Percentiles rank a stretch among this genome's conserved stretches.
Evolutionary conservation across 2,113 vertebrate species (phyloP).

Genomic region (Galemys pyrenaicus): DNA sequence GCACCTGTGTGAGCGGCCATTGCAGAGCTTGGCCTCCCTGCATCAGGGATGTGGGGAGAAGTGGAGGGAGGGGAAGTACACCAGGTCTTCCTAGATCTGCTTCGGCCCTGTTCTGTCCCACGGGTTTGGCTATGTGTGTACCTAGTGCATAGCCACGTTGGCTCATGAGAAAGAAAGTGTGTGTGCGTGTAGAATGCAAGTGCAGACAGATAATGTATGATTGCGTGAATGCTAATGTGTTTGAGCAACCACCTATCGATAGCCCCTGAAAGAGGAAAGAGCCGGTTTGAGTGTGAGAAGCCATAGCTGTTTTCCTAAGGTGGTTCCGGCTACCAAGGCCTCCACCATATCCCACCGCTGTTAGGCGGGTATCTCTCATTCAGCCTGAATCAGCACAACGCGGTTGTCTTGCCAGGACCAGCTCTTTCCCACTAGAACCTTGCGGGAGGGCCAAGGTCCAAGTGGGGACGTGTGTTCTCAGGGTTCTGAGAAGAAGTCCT

Average conservation of each 20-base stretch:
- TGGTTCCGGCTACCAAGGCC: not conserved
- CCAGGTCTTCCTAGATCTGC: not conserved
- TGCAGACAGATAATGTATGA: not conserved
- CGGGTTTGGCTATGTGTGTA: not conserved
- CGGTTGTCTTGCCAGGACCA: not conserved
- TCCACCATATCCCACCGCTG: not conserved
- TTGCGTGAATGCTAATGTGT: not conserved
- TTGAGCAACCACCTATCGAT: not conserved
- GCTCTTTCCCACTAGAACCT: not conserved
- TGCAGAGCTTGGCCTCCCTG: not conserved
- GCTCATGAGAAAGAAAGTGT: not conserved
- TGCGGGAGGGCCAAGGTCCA: not conserved
- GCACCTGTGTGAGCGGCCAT: not conserved
- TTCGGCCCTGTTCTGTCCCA: not conserved
- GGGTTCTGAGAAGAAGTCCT: not conserved
- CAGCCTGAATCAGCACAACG: not conserved
- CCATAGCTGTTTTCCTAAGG: not conserved
- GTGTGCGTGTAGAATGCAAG: not conserved
- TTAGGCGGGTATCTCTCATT: not conserved
- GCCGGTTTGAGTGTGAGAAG: not conserved
- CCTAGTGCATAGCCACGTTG: not conserved
- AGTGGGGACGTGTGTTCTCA: not conserved
- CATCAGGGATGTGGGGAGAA: not conserved
- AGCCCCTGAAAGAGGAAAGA: not conserved
- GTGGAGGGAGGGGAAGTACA: not conserved